Evolutionary conservation across 2,797 vertebrate genomes (phyloP).

Genomic region (Crax fasciolata): DNA sequence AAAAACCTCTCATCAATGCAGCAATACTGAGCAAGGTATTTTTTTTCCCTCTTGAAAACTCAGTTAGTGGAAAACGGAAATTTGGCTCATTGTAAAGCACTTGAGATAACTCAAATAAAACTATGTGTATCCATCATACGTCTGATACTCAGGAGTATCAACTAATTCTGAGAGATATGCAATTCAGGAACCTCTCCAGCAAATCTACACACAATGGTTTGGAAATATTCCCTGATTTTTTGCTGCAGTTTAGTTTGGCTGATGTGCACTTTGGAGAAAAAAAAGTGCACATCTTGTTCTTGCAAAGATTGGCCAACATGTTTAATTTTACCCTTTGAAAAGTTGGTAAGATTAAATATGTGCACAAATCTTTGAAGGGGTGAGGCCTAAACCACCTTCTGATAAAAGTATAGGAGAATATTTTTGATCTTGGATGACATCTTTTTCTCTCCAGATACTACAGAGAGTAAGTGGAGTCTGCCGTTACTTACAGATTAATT

Average conservation of each 20-base stretch:
- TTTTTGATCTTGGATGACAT: background rate
- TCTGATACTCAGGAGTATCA: background rate
- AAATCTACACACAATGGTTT: conserved; percentile 1
- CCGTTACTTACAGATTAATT: conserved; percentile 20
- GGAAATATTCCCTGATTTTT: background rate
- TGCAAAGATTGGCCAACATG: background rate
- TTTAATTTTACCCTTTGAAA: background rate
- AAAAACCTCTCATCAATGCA: too few species aligned
- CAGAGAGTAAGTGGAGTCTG: background rate
- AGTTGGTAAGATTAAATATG: background rate
- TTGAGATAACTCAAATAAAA: background rate
- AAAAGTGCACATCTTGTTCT: background rate
- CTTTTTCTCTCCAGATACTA: background rate
- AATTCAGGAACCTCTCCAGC: background rate
- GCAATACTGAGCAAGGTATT: background rate
- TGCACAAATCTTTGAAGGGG: background rate
- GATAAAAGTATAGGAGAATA: background rate
- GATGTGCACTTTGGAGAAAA: fast-evolving
- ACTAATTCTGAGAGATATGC: background rate
- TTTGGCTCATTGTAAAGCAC: background rate
- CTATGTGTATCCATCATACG: background rate
- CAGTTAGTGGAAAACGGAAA: background rate
- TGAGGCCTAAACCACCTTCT: background rate
- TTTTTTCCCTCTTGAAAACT: background rate
- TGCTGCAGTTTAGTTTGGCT: background rate